Percentiles rank a stretch among this genome's conserved stretches.
Evolutionary conservation across 2,888 invertebrate genomes (phyloP).

Genomic region (Siphonodentalium dalli): DNA sequence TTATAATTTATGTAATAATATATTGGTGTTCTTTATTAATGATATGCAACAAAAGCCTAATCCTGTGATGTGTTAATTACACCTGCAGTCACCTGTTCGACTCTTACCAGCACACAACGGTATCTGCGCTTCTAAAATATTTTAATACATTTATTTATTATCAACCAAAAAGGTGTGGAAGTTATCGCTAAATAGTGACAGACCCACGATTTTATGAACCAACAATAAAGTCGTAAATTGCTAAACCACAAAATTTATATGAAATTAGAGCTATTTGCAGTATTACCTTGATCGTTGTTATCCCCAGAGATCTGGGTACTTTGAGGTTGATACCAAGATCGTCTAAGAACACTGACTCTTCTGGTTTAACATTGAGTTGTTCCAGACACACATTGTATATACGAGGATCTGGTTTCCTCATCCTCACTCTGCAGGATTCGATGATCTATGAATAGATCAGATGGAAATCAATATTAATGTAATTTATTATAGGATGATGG

Average conservation of each 20-base stretch:
- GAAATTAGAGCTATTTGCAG: too few species aligned
- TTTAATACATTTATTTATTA: too few species aligned
- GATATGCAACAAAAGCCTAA: too few species aligned
- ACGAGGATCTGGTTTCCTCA: slow-evolving; percentile 64
- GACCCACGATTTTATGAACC: not conserved
- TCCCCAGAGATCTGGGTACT: slow-evolving; percentile 60
- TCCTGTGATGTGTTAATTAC: too few species aligned
- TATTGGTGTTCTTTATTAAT: too few species aligned
- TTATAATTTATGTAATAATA: too few species aligned
- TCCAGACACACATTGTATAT: slow-evolving; percentile 61
- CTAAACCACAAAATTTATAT: too few species aligned
- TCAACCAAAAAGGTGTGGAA: not conserved
- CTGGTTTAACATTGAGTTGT: slow-evolving; percentile 44
- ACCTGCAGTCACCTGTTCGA: too few species aligned
- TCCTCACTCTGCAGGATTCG: slow-evolving; percentile 64
- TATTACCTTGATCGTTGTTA: slow-evolving; percentile 63
- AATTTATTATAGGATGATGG: too few species aligned
- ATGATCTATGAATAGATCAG: slow-evolving; percentile 48
- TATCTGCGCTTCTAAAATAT: too few species aligned
- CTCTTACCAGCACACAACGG: too few species aligned
- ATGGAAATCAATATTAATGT: not conserved
- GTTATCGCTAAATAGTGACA: not conserved
- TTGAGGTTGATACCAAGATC: slow-evolving; percentile 66
- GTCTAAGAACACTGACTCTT: slow-evolving; percentile 64
- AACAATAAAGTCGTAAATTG: not conserved